Conservation (phyloP, 2,113 vertebrate genomes). For the Budorcas taxicolor region DNA sequence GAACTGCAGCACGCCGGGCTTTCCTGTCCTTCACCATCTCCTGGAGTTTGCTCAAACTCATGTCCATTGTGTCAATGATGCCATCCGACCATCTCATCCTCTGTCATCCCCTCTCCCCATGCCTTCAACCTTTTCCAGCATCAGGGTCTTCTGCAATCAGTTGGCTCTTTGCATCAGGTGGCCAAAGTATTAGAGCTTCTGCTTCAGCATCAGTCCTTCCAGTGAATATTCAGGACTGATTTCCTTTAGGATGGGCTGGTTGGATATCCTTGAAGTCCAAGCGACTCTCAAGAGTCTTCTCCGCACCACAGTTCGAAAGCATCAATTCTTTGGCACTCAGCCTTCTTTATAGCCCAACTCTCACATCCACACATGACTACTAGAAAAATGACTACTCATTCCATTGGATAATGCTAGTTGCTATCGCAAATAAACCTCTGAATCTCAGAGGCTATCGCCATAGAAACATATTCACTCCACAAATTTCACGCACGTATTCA, state of each 20-base stretch:
- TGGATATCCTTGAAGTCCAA: background rate
- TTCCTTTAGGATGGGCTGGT: background rate
- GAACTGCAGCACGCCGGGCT: fast-evolving
- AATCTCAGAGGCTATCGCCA: background rate
- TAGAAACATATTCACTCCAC: background rate
- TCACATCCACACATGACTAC: background rate
- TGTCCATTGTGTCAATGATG: background rate
- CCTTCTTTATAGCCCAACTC: background rate
- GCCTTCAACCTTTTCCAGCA: background rate
- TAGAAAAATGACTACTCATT: background rate
- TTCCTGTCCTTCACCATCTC: background rate
- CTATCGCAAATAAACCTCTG: background rate
- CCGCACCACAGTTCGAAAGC: background rate
- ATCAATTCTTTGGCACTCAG: background rate
- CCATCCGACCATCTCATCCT: background rate
- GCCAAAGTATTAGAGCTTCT: background rate
- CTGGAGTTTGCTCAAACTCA: background rate
- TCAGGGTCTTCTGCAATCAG: background rate
- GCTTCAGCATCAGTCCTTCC: background rate
- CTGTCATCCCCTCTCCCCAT: background rate
- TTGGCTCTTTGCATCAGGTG: background rate
- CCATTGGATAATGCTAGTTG: background rate
- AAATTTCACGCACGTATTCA: background rate
- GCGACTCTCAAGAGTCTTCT: background rate
- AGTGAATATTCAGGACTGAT: background rate